A percentile compares a stretch with the other conserved stretches of the same genome.
phyloP scores from a whole-genome alignment of 2,888 invertebrate genomes.

The Cepaea hortensis region DNA sequence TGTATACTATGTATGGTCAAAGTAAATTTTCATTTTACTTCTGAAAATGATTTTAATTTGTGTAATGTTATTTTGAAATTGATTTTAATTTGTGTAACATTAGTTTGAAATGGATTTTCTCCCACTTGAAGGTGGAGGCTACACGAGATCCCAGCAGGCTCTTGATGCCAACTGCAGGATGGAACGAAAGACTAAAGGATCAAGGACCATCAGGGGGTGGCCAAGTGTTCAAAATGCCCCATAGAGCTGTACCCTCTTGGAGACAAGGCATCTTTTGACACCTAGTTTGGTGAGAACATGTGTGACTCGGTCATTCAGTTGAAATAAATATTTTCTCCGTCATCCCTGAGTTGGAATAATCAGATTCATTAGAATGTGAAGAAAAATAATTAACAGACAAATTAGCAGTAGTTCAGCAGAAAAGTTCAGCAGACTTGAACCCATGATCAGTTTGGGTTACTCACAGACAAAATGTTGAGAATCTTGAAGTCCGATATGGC shows the following conservation, averaged over 20 bases:
- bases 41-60: too few species aligned
- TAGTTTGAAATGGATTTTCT: too few species aligned
- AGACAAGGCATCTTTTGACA: slow-evolving; percentile 35
- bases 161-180: slow-evolving; percentile 72
- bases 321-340: neutral
- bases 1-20: too few species aligned
- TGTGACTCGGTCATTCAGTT: neutral
- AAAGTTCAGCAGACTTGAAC: too few species aligned
- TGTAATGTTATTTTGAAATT: too few species aligned
- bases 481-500: too few species aligned
- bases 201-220: slow-evolving; percentile 63
- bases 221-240: slow-evolving; percentile 71
- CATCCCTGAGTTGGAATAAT: neutral
- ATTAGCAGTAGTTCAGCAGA: too few species aligned
- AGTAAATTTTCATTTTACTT: too few species aligned
- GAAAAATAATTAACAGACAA: neutral
- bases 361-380: neutral
- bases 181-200: slow-evolving; percentile 71
- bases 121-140: slow-evolving; percentile 60
- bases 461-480: too few species aligned
- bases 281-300: neutral
- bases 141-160: slow-evolving; percentile 72
- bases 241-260: slow-evolving; percentile 59
- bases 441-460: too few species aligned
- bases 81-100: too few species aligned